Base-by-base conservation (phyloP, 2,113 vertebrate genomes). In the Psilopsiagon aymara region DNA sequence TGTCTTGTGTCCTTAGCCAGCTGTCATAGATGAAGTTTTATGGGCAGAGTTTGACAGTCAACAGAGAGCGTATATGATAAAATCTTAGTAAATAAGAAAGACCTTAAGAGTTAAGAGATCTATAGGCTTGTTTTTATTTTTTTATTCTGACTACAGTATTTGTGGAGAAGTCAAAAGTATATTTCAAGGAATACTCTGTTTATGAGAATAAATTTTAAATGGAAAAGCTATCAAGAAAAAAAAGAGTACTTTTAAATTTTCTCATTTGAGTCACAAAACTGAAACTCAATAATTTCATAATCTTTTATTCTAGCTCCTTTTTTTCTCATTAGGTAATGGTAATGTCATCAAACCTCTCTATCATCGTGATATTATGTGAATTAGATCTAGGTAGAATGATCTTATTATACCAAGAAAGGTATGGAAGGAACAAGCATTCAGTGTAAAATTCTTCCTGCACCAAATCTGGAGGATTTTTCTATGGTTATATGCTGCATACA, bases 71-170 rank as follows among this genome's bases (percentile, higher is more conserved):
- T 47, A 60, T 79, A 73, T 66, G 53, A 90, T 88, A 81, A 90
- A 86, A 71, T 92, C 46, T 94, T 73, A 71, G 24, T 94, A 92
- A 93, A 76, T 87, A 73, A 88, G 46, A 55, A 55, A 23, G 70
- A 71, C 33, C 3, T 31, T 81, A 90, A 81, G 20, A 90, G 13
- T 35, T 35, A 46, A 67, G 60, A 46, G 16, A 52, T 41, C 4
- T 52, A 17, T 52, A 74, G 14, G 5, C 73, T 64, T 67, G 19
- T 17, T n/a, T 49, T 62, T 57, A 10, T 8, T 43, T 83, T 37
- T 64, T 51, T 4, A 25, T 62, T 74, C 53, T 55, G 15, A 51
- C 21, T 59, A 25, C 27, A 70, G 19, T 75, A 70, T 82, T 78
- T 68, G 31, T 15, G 52, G 49, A 68, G 8, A 41, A 82, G 25